phyloP scores from a whole-genome alignment of 1,140 invertebrate genomes.

The Diorhabda elongata region DNA sequence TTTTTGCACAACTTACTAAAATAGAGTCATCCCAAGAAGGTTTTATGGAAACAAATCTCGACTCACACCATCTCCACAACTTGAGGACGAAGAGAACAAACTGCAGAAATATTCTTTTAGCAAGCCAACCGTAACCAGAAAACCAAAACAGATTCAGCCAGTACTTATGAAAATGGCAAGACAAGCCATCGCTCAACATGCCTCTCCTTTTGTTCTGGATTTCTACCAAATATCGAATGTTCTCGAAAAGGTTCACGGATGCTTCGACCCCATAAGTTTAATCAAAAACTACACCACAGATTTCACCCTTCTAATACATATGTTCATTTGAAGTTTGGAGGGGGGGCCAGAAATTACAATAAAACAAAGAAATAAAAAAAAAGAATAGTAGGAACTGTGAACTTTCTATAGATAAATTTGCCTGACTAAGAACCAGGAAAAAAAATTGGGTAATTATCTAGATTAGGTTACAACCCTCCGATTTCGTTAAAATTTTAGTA shows the following conservation, averaged over 20 bases:
- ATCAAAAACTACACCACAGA: constrained; percentile 9
- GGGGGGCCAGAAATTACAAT: no score
- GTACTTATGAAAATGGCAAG: neutral
- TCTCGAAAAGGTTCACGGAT: constrained; percentile 4
- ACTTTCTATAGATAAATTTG: no score
- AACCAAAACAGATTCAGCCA: neutral
- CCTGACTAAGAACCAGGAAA: no score
- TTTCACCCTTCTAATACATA: constrained; percentile 2
- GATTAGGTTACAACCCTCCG: no score
- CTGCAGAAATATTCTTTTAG: neutral
- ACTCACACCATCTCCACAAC: neutral
- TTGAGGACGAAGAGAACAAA: neutral
- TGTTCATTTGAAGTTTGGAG: neutral
- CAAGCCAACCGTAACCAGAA: neutral
- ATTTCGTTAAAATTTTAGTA: no score
- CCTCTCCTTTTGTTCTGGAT: neutral
- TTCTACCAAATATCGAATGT: neutral
- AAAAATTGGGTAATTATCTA: no score
- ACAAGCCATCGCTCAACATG: neutral
- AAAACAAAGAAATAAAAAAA: no score
- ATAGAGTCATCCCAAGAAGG: no score
- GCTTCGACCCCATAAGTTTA: constrained; percentile 1
- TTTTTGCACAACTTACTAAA: no score
- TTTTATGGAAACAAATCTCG: no score
- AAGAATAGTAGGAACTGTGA: no score